Evolutionary conservation across 2,888 invertebrate genomes (phyloP), one percentile per base, ranked within the genome.

Genomic region (Tetrapedia diversipes): DNA sequence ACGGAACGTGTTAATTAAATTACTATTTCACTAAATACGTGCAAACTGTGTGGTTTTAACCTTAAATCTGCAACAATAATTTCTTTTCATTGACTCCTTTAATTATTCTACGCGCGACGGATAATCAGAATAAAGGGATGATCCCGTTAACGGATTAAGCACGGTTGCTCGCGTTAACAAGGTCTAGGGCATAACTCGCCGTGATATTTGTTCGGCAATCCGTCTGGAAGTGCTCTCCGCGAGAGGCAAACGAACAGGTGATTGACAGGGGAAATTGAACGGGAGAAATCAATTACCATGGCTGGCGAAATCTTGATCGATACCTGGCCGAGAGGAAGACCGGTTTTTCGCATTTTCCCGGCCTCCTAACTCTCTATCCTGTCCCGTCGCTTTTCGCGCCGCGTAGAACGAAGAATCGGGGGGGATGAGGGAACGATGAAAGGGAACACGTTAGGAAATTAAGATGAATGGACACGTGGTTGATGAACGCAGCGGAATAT

Each of bases 231-330:
- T 49, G 54, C 24, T 43, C 24, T 43, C 37, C 1, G 57, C 27
- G 49, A 63, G 57, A 32, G 34, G 51, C 19, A 45, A 43, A 53
- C 34, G 54, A 49, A n/a, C 16, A n/a, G 29, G 57, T 77, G 79
- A 71, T 81, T 67, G 81, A 71, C 75, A 68, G 73, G 45, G 53
- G 54, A 79, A 85, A 85, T 83, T 82, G 75, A 85, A 82, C 76
- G 74, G 71, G 76, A 57, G 77, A 85, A 82, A 82, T 85, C 82
- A 82, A 84, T 85, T 86, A 85, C 78, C 73, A 68, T 27, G 61
- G 19, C 51, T 68, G 68, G 59, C 29, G 53, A 60, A 47, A 69
- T 65, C 61, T 63, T 53, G 61, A 76, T 70, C 67, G 70, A 72
- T 79, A 39, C 22, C 4, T 14, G 66, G 8, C 16, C 24, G 24